Evolutionary conservation across 1,140 invertebrate species (phyloP).

Genomic region (Drosophila carrolli): DNA sequence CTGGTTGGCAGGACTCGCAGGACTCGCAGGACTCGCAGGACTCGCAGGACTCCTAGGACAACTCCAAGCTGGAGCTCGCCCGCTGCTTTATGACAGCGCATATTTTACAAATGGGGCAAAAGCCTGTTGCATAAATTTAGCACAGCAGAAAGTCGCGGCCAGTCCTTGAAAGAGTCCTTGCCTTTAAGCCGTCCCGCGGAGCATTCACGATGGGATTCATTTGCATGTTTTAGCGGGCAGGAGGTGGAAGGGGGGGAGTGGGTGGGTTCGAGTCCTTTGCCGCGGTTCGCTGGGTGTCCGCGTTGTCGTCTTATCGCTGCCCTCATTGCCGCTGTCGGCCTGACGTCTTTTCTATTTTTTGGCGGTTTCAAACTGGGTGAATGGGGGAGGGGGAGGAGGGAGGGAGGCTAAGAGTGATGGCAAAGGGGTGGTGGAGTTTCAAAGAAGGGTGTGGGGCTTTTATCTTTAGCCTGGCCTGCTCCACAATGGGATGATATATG

Average conservation of each 20-base stretch:
- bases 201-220: constrained; percentile 44
- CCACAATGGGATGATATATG: constrained; percentile 42
- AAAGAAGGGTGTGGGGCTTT: constrained; percentile 1
- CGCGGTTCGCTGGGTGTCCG: constrained; percentile 43
- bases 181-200: constrained; percentile 52
- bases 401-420: not conserved
- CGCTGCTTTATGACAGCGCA: constrained; percentile 79
- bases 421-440: not conserved
- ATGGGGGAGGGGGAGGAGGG: not conserved
- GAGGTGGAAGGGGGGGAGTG: no score
- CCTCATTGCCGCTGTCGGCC: constrained; percentile 49
- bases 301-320: constrained; percentile 72
- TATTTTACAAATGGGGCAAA: constrained; percentile 82
- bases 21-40: constrained; percentile 1
- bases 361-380: not conserved
- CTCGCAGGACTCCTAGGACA: constrained; percentile 10
- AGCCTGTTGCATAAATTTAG: constrained; percentile 80
- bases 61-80: constrained; percentile 14
- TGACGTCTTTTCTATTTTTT: constrained; percentile 44
- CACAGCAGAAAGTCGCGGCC: constrained; percentile 39
- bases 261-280: not conserved
- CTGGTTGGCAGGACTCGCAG: constrained; percentile 6
- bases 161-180: constrained; percentile 48
- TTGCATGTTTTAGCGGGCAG: constrained; percentile 53
- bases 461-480: constrained; percentile 27